Percentiles rank a stretch among this genome's conserved stretches.
phyloP scores from a whole-genome alignment of 2,888 invertebrate species.

The Listrodromus nycthemerus region DNA sequence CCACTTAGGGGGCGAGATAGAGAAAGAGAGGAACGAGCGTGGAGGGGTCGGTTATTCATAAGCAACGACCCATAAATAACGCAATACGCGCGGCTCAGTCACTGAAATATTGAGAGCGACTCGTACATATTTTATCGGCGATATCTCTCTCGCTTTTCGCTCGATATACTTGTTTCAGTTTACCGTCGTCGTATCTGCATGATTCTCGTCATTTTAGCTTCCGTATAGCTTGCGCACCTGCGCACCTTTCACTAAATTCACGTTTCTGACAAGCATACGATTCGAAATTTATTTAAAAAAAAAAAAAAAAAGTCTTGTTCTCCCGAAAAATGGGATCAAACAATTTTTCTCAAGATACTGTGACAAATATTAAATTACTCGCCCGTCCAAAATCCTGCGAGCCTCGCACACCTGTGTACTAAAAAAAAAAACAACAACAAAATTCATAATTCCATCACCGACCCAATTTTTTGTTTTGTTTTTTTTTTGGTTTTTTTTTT shows the following conservation, averaged over 20 bases:
- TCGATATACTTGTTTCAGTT: conserved; percentile 36
- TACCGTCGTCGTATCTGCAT: conserved; percentile 34
- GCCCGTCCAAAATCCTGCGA: neutral
- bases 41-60: conserved; percentile 81
- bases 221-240: conserved; percentile 21
- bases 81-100: conserved; percentile 74
- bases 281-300: neutral
- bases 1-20: conserved; percentile 76
- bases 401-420: conserved; percentile 18
- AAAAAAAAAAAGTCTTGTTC: neutral
- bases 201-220: conserved; percentile 27
- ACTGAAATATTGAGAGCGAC: conserved; percentile 81
- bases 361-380: conserved; percentile 2
- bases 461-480: neutral
- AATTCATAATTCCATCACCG: conserved; percentile 1
- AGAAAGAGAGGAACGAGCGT: conserved; percentile 57
- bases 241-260: conserved; percentile 17
- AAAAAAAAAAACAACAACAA: conserved; percentile 14
- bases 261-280: neutral
- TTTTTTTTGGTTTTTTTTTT: no score
- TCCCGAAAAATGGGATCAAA: neutral
- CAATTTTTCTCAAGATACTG: neutral
- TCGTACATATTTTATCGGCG: conserved; percentile 76
- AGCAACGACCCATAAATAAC: conserved; percentile 83
- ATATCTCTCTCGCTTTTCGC: conserved; percentile 57